phyloP scores from a whole-genome alignment of 2,113 vertebrate species.

The Oplegnathus fasciatus region DNA sequence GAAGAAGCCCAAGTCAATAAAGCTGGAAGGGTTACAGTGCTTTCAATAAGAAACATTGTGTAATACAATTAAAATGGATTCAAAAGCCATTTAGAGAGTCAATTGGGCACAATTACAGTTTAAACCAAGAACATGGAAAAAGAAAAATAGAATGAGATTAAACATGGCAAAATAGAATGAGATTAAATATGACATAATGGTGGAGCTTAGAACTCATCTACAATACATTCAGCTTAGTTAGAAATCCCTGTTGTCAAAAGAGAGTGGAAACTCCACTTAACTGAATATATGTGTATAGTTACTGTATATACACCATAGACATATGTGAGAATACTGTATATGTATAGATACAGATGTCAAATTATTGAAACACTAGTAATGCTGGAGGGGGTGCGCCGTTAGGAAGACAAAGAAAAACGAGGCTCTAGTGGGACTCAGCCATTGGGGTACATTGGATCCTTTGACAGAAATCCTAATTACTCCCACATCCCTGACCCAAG shows the following conservation, averaged over 20 bases:
- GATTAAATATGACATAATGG: constrained; percentile 68
- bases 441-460: not conserved
- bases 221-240: constrained; percentile 53
- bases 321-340: not conserved
- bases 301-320: not conserved
- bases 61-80: constrained; percentile 78
- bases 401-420: constrained; percentile 7
- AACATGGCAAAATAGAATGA: constrained; percentile 65
- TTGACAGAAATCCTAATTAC: constrained; percentile 38
- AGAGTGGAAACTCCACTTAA: constrained; percentile 32
- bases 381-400: not conserved
- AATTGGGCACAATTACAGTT: constrained; percentile 70
- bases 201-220: constrained; percentile 56
- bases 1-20: constrained; percentile 63
- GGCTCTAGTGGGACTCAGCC: constrained; percentile 6
- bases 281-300: not conserved
- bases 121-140: constrained; percentile 63
- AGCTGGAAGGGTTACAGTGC: constrained; percentile 51
- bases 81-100: constrained; percentile 72
- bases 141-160: constrained; percentile 68
- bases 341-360: not conserved
- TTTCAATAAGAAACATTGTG: constrained; percentile 71
- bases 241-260: constrained; percentile 65
- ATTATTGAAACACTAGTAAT: not conserved
- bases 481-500: constrained; percentile 4